Evolutionary conservation across 2,797 vertebrate species (phyloP), one percentile per base, ranked within the genome.

Genomic region (Thalassophryne amazonica): DNA sequence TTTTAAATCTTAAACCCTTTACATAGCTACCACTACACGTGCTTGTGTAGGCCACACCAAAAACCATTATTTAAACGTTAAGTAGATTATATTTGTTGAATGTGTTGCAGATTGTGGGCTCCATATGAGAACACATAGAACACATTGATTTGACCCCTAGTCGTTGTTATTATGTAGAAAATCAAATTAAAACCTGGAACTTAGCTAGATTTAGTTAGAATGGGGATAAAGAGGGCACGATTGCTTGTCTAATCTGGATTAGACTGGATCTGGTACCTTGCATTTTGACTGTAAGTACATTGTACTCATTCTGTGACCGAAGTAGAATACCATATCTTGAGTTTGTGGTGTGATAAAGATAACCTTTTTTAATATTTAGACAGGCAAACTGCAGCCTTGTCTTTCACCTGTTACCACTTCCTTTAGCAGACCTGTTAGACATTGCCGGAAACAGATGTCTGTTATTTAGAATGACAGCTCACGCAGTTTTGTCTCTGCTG

Each of bases 161-260:
- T n/a, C n/a, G n/a, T n/a, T n/a, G n/a, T n/a, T n/a, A n/a, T n/a
- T 20, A 56, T 71, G 28, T 52, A 66, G 43, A 3, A 33, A 56
- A 34, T 34, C 23, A 30, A 41, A 51, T 23, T 22, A 31, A 46
- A 41, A 54, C 41, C 43, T 62, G 36, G 50, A 52, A 41, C n/a
- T n/a, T n/a, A n/a, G n/a, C n/a, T n/a, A n/a, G 53, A 49, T 57
- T 42, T 58, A 48, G 55, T 46, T 31, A 7, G 1, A 30, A 56
- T 14, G 28, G 30, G 23, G 40, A 15, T 50, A 60, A 68, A 21
- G 47, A 74, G 60, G 49, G 41, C 45, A 67, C 14, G 37, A 27
- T 64, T 53, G 30, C 31, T 53, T n/a, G 34, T 71, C 40, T 78
- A 86, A 81, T 84, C 71, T 80, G 72, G 75, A 83, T 83, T 82